These are phyloP conservation scores for Heliconius hortense DNA, from an alignment of 2,888 invertebrate genomes.

Conservation along the genomic window DNA sequence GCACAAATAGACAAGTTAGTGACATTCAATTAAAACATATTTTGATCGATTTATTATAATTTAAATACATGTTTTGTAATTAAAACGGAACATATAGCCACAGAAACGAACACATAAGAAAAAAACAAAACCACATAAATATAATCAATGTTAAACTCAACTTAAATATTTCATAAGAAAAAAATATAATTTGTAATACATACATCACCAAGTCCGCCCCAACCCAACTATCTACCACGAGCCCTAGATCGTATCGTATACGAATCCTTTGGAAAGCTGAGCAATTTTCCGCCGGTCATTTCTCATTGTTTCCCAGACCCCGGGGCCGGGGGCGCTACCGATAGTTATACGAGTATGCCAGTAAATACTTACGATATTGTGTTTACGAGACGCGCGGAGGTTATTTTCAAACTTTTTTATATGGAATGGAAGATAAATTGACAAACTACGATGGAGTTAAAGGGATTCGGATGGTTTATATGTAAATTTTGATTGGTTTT, in stretches of 20 bases:
- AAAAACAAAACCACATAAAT: background rate
- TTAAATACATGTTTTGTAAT: too few relatives aligned
- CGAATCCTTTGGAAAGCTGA: conserved; percentile 67
- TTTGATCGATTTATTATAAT: too few relatives aligned
- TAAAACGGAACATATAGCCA: too few relatives aligned
- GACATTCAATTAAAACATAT: too few relatives aligned
- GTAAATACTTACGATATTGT: conserved; percentile 63
- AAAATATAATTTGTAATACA: background rate
- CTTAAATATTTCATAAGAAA: background rate
- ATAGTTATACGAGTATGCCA: conserved; percentile 59
- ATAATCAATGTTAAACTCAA: too few relatives aligned
- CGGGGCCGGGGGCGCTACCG: conserved; percentile 46
- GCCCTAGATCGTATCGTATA: conserved; percentile 52
- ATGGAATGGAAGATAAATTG: conserved; percentile 46
- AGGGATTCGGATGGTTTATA: conserved; percentile 26
- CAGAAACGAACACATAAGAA: background rate
- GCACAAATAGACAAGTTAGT: too few relatives aligned
- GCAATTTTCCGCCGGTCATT: conserved; percentile 81
- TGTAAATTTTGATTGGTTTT: conserved; percentile 28
- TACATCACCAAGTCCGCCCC: conserved; percentile 52
- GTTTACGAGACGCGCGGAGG: conserved; percentile 55
- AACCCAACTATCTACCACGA: conserved; percentile 54
- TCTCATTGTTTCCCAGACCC: conserved; percentile 72
- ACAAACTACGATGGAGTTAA: conserved; percentile 41
- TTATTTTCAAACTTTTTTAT: conserved; percentile 49